phyloP scores from a whole-genome alignment of 2,113 vertebrate species.

The Silurus glanis region DNA sequence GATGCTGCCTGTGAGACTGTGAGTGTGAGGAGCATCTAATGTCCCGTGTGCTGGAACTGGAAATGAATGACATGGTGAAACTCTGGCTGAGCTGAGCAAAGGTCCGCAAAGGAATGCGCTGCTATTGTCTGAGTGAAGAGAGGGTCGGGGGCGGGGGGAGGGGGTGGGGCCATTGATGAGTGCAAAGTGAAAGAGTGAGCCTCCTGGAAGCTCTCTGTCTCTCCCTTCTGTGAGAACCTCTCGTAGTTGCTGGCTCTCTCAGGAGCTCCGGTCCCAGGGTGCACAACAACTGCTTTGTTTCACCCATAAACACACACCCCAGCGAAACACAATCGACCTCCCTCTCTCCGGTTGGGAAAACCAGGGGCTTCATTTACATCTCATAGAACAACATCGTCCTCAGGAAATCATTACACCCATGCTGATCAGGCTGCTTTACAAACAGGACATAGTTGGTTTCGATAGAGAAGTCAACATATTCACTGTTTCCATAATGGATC shows the following conservation, averaged over 20 bases:
- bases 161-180: conserved; percentile 76
- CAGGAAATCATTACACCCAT: conserved; percentile 40
- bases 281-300: conserved; percentile 80
- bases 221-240: conserved; percentile 70
- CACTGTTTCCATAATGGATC: background rate
- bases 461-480: background rate
- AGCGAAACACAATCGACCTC: conserved; percentile 67
- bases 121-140: conserved; percentile 76
- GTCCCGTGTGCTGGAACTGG: conserved; percentile 31
- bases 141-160: conserved; percentile 72
- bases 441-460: conserved; percentile 23
- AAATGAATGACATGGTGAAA: conserved; percentile 67
- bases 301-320: conserved; percentile 72
- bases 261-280: conserved; percentile 68
- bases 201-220: conserved; percentile 71
- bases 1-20: conserved; percentile 6
- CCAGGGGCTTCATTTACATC: conserved; percentile 63
- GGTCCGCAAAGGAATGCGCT: conserved; percentile 75
- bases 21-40: conserved; percentile 32
- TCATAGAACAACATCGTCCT: conserved; percentile 24
- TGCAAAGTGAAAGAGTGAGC: conserved; percentile 76
- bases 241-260: conserved; percentile 59
- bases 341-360: conserved; percentile 66
- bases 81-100: conserved; percentile 64
- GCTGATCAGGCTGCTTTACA: conserved; percentile 27